Conservation (phyloP, 1,140 invertebrate genomes). For the Heliconius hermathena region DNA sequence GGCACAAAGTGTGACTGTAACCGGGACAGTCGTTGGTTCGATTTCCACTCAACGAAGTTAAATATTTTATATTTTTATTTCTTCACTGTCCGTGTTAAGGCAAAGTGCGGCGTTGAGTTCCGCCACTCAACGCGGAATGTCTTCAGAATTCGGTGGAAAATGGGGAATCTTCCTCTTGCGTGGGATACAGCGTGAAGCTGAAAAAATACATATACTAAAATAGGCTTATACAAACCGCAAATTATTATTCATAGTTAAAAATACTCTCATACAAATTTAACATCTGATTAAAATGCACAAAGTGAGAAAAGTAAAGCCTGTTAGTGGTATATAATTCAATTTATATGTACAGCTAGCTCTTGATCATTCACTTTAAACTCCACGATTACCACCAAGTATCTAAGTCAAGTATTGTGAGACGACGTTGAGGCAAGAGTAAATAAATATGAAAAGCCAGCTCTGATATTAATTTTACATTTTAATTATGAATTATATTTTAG, state of each 20-base stretch:
- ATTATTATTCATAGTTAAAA: not conserved
- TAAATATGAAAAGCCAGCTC: not conserved
- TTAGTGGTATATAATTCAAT: conserved; percentile 7
- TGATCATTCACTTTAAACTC: conserved; percentile 9
- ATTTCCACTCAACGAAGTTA: no score
- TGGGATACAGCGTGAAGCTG: no score
- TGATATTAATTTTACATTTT: not conserved
- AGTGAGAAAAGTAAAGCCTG: conserved; percentile 9
- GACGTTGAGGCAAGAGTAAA: not conserved
- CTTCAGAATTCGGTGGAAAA: no score
- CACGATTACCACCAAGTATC: not conserved
- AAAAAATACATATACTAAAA: no score
- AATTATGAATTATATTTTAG: not conserved
- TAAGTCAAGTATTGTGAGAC: not conserved
- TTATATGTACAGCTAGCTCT: not conserved
- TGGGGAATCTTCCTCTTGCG: no score
- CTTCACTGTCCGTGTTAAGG: no score
- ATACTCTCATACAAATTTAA: not conserved
- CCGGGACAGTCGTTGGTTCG: no score
- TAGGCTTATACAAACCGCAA: no score
- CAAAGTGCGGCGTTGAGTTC: no score
- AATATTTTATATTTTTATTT: no score
- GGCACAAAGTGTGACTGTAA: no score
- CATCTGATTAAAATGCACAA: not conserved
- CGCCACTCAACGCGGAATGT: no score